Evolutionary conservation across 2,888 invertebrate species (phyloP).

Genomic region (Saturnia japonica): DNA sequence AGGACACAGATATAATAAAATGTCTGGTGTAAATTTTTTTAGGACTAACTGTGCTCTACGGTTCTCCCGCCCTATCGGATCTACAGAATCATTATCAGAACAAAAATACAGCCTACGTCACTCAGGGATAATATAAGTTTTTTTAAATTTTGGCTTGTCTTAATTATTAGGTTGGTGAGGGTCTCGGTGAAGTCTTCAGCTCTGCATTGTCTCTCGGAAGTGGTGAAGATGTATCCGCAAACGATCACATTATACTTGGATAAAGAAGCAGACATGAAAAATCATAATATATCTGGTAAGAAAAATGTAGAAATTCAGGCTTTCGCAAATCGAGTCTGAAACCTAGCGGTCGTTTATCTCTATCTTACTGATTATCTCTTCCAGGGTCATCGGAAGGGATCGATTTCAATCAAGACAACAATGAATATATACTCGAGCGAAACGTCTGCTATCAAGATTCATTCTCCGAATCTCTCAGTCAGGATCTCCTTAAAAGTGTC

Average conservation of each 20-base stretch:
- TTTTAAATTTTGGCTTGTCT: background rate
- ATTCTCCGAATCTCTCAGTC: conserved; percentile 70
- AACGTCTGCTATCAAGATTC: conserved; percentile 79
- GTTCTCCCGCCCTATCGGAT: no score
- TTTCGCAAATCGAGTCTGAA: background rate
- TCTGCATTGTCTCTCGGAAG: conserved; percentile 88
- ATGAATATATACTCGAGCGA: conserved; percentile 74
- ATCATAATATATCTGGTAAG: conserved; percentile 70
- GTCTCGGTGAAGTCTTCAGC: conserved; percentile 96
- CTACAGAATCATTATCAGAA: no score
- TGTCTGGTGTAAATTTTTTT: no score
- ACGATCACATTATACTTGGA: conserved; percentile 85
- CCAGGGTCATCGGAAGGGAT: conserved; percentile 71
- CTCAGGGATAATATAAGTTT: no score
- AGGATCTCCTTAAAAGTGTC: conserved; percentile 67
- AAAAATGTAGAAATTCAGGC: no score
- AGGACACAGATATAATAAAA: no score
- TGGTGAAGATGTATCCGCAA: conserved; percentile 88
- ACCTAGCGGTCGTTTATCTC: background rate
- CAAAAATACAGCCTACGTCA: no score
- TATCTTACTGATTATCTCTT: conserved; percentile 23
- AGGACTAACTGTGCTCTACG: no score
- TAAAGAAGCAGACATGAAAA: conserved; percentile 76
- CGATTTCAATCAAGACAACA: conserved; percentile 67
- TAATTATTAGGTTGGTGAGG: conserved; percentile 80